Conservation (phyloP, 2,797 vertebrate genomes). For the Hybognathus amarus region DNA sequence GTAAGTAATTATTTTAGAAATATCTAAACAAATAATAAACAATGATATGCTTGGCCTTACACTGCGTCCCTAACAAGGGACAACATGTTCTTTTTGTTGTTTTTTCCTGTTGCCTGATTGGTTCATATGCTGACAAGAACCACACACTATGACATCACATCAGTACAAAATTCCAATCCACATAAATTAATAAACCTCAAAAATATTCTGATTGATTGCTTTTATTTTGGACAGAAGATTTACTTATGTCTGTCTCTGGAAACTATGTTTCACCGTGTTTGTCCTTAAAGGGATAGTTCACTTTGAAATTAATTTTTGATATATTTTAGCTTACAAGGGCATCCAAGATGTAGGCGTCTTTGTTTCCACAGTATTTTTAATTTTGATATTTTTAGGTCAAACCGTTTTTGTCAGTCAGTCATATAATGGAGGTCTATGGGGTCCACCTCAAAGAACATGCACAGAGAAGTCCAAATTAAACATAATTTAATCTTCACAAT, state of each 20-base stretch:
- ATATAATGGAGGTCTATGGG: no score
- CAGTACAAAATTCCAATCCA: not conserved
- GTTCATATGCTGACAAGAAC: not conserved
- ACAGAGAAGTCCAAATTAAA: no score
- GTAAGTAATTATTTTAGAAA: not conserved
- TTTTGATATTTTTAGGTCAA: no score
- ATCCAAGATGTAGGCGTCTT: no score
- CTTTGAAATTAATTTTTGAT: no score
- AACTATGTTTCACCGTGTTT: not conserved
- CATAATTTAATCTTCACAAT: no score
- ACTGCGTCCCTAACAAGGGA: not conserved
- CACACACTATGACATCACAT: not conserved
- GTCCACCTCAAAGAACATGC: no score
- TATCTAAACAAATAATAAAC: not conserved
- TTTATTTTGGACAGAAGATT: not conserved
- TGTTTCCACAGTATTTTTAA: no score
- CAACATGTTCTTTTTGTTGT: no score
- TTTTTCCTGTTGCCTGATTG: not conserved
- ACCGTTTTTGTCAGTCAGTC: no score
- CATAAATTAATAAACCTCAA: constrained; percentile 4
- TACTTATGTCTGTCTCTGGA: constrained; percentile 1
- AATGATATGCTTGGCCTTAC: not conserved
- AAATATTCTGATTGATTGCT: not conserved
- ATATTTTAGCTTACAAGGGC: no score
- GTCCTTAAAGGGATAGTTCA: not conserved